Base-by-base conservation (phyloP, 2,113 vertebrate genomes). In the Actenoides hombroni region DNA sequence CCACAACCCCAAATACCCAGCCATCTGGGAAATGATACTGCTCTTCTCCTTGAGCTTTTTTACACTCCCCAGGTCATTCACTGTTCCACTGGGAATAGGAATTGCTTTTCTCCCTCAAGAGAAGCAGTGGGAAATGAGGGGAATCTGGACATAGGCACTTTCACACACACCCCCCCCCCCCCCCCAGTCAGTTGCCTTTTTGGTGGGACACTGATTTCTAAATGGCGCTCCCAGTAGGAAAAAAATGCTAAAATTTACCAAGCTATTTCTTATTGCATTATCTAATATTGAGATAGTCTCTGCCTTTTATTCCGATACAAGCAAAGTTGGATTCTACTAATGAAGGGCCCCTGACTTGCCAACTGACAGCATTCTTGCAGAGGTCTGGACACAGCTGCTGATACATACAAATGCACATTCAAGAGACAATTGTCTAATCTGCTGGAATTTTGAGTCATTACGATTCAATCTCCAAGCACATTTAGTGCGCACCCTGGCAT, bases 381-480 rank as follows among this genome's bases (percentile, higher is more conserved):
- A 91, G 33, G 33, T 81, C 86, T 94, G 64, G 39, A 64, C 83
- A 75, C 86, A 95, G 86, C 73, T 94, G 83, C 65, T 60, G 33
- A 44, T 29, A 77, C 3, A 56, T 11, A 86, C 59, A 91, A 95
- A 94, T 57, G 51, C 73, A 75, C 63, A 77, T 83, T 86, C 46
- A 92, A 83, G 56, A 94, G 51, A 94, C 64, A 92, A 94, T 48
- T 89, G 77, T 35, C 70, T 92, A 87, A 97, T 94, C 91, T 95
- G 56, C 29, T 85, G n/a, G 82, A 83, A 95, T 90, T 95, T 86
- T 44, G 29, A 86, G 33, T 79, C 40, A 89, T 71, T 92, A 93
- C 71, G 74, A 61, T n/a, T 80, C 40, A 82, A 77, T 86, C 68
- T 90, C 73, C 54, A 42, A 59, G 51, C 10, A 57, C 67, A 83